Conservation (phyloP, 2,113 vertebrate genomes). For the Semicossyphus pulcher region DNA sequence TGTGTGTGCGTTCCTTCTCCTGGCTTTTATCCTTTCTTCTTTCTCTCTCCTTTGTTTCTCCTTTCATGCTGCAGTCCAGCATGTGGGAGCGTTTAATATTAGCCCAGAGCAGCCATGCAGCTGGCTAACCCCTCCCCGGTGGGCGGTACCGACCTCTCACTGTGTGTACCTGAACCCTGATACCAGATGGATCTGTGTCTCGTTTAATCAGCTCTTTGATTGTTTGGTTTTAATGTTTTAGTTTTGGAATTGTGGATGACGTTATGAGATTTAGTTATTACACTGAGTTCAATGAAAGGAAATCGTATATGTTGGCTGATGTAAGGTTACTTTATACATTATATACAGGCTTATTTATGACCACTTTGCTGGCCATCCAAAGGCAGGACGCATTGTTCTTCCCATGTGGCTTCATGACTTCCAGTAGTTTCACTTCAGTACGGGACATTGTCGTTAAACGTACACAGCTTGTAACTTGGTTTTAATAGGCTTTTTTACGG, state of each 20-base stretch:
- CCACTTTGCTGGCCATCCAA: not conserved
- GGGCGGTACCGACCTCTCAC: conserved; percentile 33
- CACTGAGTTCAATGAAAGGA: not conserved
- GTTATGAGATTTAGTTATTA: not conserved
- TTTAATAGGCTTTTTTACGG: not conserved
- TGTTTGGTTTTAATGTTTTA: conserved; percentile 21
- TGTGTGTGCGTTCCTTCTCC: conserved; percentile 1
- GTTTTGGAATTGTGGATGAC: not conserved
- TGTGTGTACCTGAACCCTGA: conserved; percentile 29
- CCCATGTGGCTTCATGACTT: not conserved
- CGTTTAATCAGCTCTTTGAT: conserved; percentile 25
- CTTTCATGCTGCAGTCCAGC: conserved; percentile 31
- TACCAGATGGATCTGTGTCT: conserved; percentile 49
- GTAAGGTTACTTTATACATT: not conserved
- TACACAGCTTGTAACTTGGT: not conserved
- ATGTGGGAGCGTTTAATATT: conserved; percentile 62
- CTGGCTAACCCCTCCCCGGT: conserved; percentile 22
- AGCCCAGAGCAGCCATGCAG: conserved; percentile 25
- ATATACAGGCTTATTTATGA: not conserved
- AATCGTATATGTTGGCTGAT: not conserved
- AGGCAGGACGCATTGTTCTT: not conserved
- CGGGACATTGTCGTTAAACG: not conserved
- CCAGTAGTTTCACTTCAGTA: not conserved
- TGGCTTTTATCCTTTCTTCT: not conserved
- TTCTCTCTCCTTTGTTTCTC: not conserved